Percentiles rank a stretch among this genome's conserved stretches.
These are phyloP conservation scores for Lacanobia wlatinum DNA, from an alignment of 2,888 invertebrate species.

Conservation along the genomic window DNA sequence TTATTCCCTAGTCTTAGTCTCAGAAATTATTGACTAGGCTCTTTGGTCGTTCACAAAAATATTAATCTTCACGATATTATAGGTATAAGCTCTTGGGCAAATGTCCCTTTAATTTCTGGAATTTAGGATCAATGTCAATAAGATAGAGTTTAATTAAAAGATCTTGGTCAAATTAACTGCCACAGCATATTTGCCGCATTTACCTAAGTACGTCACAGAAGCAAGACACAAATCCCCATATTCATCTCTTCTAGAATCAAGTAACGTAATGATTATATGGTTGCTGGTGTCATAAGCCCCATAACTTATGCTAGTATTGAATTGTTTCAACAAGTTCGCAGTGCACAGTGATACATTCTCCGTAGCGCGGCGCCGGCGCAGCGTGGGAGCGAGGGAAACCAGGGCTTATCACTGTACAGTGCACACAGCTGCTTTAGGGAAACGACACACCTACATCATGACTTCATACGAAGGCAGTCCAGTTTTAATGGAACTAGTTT, in stretches of 20 bases:
- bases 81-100: no score
- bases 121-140: no score
- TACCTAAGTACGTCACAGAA: neutral
- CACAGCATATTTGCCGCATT: neutral
- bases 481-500: neutral
- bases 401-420: slow-evolving; percentile 8
- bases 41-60: no score
- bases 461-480: neutral
- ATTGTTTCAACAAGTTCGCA: neutral
- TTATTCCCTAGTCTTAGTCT: no score
- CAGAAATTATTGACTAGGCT: no score
- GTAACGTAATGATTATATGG: neutral
- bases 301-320: no score
- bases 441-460: neutral
- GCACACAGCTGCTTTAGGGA: neutral
- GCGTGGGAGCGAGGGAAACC: slow-evolving; percentile 15
- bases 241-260: neutral
- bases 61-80: no score
- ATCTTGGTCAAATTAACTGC: neutral
- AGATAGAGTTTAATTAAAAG: no score
- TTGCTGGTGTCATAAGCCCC: neutral
- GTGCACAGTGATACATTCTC: neutral
- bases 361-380: no score
- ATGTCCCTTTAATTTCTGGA: no score
- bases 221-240: neutral